Conservation (phyloP, 1,140 invertebrate genomes). For the Bombus pyrosoma region DNA sequence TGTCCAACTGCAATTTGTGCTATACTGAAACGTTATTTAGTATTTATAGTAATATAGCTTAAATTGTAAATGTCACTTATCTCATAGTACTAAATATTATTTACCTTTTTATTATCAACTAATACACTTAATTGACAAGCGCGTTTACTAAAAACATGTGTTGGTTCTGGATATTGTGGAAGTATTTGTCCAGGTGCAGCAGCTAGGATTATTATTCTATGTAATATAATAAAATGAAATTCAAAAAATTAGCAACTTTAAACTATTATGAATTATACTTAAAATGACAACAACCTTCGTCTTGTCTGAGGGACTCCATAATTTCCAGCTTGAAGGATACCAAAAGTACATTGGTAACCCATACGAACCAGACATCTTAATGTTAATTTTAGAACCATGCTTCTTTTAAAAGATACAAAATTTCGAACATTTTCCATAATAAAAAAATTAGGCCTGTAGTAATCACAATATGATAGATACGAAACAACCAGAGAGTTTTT, state of each 20-base stretch:
- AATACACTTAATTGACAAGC: slow-evolving; percentile 88
- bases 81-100: slow-evolving; percentile 2
- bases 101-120: slow-evolving; percentile 87
- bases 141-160: slow-evolving; percentile 89
- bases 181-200: slow-evolving; percentile 91
- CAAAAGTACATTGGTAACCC: slow-evolving; percentile 95
- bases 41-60: neutral
- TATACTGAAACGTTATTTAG: slow-evolving; percentile 72
- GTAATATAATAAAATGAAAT: slow-evolving; percentile 25
- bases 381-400: slow-evolving; percentile 92
- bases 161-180: slow-evolving; percentile 92
- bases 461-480: slow-evolving; percentile 93
- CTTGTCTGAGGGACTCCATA: slow-evolving; percentile 94
- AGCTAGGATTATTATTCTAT: slow-evolving; percentile 90
- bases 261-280: neutral
- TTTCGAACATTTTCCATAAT: slow-evolving; percentile 94
- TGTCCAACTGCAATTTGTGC: slow-evolving; percentile 81
- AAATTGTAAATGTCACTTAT: neutral
- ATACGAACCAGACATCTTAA: slow-evolving; percentile 90
- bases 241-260: neutral
- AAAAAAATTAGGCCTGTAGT: slow-evolving; percentile 92
- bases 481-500: slow-evolving; percentile 95
- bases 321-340: slow-evolving; percentile 92
- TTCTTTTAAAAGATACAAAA: slow-evolving; percentile 91
- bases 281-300: slow-evolving; percentile 82